Evolutionary conservation across 2,888 invertebrate species (phyloP), one percentile per base, ranked within the genome.

Genomic region (Icerya purchasi): DNA sequence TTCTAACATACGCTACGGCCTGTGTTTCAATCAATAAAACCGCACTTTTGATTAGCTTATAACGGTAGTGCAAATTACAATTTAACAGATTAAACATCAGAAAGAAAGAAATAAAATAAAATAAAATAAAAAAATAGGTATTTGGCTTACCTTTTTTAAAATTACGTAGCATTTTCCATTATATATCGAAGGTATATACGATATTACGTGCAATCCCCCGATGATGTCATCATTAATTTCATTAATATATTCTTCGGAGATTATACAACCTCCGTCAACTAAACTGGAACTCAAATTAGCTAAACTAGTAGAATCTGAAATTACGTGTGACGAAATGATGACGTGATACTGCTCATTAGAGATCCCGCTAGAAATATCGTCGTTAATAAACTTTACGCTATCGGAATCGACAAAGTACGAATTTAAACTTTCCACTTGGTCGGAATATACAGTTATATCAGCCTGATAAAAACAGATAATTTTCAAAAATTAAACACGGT

Each of bases 301-400:
- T 57, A 87, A 70, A 62, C 77, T 71, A 49, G 64, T 68, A 1
- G 69, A 70, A 67, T 78, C 78, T 20, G 76, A 70, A 36, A 85
- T 66, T 8, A 81, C 76, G 70, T 86, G 84, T 51, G 78, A 77
- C 23, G 78, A 80, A 57, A 85, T 71, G 36, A 81, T 77, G 56
- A 86, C 71, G 68, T 89, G 83, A 51, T 61, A 77, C 66, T 82
- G 82, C 68, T 80, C 77, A 64, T 81, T 81, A 14, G 83, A 76
- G 2, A 80, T 74, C 36, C 72, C 76, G 18, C 72, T 70, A 1
- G 72, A 70, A 1, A 78, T 73, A 68, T 87, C 83, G 71, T 83
- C 84, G 57, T 74, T 71, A 0, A 75, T 68, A 18, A 80, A 73
- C 68, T 83, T 82, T 20, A 86, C 73, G 20, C 56, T 56, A 23